These are phyloP conservation scores for Drosophila parvula DNA, from an alignment of 1,140 invertebrate species.

Conservation along the genomic window DNA sequence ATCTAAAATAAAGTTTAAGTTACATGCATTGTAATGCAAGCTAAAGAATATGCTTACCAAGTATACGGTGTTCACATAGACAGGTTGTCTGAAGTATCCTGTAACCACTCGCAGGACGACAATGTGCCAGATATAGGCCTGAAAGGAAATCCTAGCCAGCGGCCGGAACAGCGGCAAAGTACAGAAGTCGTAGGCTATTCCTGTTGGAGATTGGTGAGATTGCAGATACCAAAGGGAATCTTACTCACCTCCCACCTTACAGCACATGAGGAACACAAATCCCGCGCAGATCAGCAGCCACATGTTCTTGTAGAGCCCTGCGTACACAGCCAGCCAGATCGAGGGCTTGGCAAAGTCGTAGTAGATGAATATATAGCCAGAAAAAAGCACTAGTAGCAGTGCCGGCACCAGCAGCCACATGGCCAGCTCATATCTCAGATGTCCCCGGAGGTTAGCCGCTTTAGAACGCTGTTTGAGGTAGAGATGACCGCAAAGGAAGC, in stretches of 20 bases:
- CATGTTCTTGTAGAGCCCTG: slow-evolving; percentile 69
- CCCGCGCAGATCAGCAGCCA: slow-evolving; percentile 66
- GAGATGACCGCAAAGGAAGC: slow-evolving; percentile 63
- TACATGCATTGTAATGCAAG: background rate
- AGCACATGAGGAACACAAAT: slow-evolving; percentile 64
- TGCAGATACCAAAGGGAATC: background rate
- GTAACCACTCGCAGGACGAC: slow-evolving; percentile 53
- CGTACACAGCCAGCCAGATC: slow-evolving; percentile 74
- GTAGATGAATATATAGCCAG: slow-evolving; percentile 71
- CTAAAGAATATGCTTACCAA: slow-evolving; percentile 37
- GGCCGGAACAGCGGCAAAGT: slow-evolving; percentile 55
- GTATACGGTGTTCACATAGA: slow-evolving; percentile 49
- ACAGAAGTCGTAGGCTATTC: slow-evolving; percentile 63
- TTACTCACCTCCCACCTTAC: slow-evolving; percentile 64
- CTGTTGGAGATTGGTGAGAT: slow-evolving; percentile 33
- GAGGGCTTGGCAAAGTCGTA: slow-evolving; percentile 68
- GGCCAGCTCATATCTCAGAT: slow-evolving; percentile 43
- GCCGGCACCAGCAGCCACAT: slow-evolving; percentile 57
- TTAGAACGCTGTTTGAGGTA: slow-evolving; percentile 50
- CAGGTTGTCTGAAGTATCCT: slow-evolving; percentile 64
- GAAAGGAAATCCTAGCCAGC: slow-evolving; percentile 70
- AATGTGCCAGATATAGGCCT: slow-evolving; percentile 75
- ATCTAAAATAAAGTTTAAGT: slow-evolving; percentile 25
- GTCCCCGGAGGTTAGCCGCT: background rate
- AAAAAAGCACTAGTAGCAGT: slow-evolving; percentile 46